phyloP scores from a whole-genome alignment of 2,888 invertebrate genomes.

The Cenopis cana region DNA sequence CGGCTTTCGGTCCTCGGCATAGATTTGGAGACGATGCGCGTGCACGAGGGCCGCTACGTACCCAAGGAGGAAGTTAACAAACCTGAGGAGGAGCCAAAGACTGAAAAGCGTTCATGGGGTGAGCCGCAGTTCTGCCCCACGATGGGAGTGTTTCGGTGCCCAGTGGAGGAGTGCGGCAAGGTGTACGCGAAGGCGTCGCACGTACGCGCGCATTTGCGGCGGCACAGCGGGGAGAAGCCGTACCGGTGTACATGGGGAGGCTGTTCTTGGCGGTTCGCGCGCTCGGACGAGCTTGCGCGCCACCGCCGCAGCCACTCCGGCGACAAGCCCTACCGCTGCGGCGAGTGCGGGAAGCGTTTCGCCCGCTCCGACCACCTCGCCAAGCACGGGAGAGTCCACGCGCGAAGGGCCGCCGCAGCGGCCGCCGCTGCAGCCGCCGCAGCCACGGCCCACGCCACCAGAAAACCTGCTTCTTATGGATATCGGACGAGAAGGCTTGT shows the following conservation, averaged over 20 bases:
- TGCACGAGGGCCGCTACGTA: constrained; percentile 60
- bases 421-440: constrained; percentile 58
- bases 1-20: constrained; percentile 58
- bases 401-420: constrained; percentile 83
- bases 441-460: constrained; percentile 48
- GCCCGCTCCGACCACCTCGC: constrained; percentile 97
- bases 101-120: constrained; percentile 68
- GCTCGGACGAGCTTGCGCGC: constrained; percentile 96
- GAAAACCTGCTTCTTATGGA: constrained; percentile 44
- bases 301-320: constrained; percentile 98
- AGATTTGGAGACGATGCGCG: constrained; percentile 59
- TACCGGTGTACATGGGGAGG: constrained; percentile 91
- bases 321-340: constrained; percentile 96
- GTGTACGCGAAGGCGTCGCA: constrained; percentile 96
- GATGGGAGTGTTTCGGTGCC: constrained; percentile 88
- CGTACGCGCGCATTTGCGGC: constrained; percentile 93
- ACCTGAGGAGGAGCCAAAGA: constrained; percentile 48
- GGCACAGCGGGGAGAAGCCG: constrained; percentile 93
- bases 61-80: constrained; percentile 54
- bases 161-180: constrained; percentile 90
- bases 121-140: constrained; percentile 76
- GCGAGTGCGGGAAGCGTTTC: constrained; percentile 94
- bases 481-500: constrained; percentile 62
- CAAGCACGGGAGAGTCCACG: constrained; percentile 95
- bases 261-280: constrained; percentile 96